These are phyloP conservation scores for Coreoperca whiteheadi DNA, from an alignment of 2,113 vertebrate genomes.

Conservation along the genomic window DNA sequence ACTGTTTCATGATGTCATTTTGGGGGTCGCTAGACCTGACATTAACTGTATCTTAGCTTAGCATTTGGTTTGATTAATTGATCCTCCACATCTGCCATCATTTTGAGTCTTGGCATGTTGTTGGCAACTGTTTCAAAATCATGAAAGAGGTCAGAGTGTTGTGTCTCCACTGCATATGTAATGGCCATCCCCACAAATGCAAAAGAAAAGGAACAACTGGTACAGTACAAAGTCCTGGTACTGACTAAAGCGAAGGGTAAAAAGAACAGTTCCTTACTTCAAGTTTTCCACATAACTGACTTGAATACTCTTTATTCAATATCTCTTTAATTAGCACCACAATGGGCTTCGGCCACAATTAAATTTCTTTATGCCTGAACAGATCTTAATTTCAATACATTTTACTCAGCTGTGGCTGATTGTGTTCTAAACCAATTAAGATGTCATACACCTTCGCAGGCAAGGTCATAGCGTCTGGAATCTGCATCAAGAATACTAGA, in stretches of 20 bases:
- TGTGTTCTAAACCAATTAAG: conserved; percentile 63
- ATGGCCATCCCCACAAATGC: not conserved
- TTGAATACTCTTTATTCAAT: conserved; percentile 27
- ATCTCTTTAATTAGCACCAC: conserved; percentile 54
- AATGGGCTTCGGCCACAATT: conserved; percentile 19
- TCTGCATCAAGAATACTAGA: conserved; percentile 45
- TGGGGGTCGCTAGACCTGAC: too few species aligned
- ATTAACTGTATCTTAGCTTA: not conserved
- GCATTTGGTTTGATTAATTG: not conserved
- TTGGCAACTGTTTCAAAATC: not conserved
- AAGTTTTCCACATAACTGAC: conserved; percentile 23
- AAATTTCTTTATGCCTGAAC: conserved; percentile 37
- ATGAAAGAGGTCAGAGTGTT: not conserved
- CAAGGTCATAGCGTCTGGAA: conserved; percentile 60
- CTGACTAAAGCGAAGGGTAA: conserved; percentile 2
- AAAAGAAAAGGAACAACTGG: not conserved
- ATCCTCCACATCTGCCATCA: conserved; percentile 3
- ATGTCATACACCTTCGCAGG: conserved; percentile 58
- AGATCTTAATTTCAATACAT: conserved; percentile 45
- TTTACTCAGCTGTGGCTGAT: conserved; percentile 31
- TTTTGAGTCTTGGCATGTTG: not conserved
- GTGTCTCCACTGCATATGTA: not conserved
- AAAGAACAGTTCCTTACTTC: not conserved
- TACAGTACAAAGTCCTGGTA: not conserved
- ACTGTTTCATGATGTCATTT: too few species aligned